Conservation (phyloP, 1,140 invertebrate genomes). For the Drosophila auraria region DNA sequence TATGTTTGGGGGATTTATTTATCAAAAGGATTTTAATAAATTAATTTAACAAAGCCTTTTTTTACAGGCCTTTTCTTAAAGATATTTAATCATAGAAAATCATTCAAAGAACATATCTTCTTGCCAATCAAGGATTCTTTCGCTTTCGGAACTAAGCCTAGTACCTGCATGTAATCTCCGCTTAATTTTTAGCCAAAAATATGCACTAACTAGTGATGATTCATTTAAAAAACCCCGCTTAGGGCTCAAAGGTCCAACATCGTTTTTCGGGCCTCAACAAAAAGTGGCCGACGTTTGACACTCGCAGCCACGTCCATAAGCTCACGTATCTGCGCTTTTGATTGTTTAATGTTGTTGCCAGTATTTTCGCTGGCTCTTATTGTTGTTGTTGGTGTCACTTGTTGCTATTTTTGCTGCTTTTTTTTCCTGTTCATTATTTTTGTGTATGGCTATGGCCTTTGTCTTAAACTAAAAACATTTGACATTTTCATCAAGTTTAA, state of each 20-base stretch:
- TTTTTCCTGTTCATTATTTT: slow-evolving; percentile 46
- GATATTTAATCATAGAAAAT: not conserved
- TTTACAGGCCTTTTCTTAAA: not conserved
- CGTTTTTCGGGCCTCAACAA: slow-evolving; percentile 10
- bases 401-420: slow-evolving; percentile 12
- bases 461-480: slow-evolving; percentile 80
- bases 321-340: slow-evolving; percentile 65
- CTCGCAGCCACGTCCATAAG: slow-evolving; percentile 66
- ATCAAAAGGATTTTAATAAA: too few relatives aligned
- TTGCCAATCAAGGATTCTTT: too few relatives aligned
- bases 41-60: not conserved
- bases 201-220: not conserved
- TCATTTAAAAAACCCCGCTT: slow-evolving; percentile 15
- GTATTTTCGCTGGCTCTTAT: slow-evolving; percentile 7
- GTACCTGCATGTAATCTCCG: not conserved
- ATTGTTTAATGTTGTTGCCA: slow-evolving; percentile 47
- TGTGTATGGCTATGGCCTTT: slow-evolving; percentile 69
- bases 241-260: slow-evolving; percentile 33
- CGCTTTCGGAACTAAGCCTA: fast-evolving
- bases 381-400: slow-evolving; percentile 32
- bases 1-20: not conserved
- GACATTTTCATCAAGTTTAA: slow-evolving; percentile 80
- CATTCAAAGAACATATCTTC: too few relatives aligned
- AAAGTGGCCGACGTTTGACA: slow-evolving; percentile 55
- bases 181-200: not conserved